A percentile compares a stretch with the other conserved stretches of the same genome.
phyloP scores from a whole-genome alignment of 1,140 invertebrate species.

The Zophobas atratus region DNA sequence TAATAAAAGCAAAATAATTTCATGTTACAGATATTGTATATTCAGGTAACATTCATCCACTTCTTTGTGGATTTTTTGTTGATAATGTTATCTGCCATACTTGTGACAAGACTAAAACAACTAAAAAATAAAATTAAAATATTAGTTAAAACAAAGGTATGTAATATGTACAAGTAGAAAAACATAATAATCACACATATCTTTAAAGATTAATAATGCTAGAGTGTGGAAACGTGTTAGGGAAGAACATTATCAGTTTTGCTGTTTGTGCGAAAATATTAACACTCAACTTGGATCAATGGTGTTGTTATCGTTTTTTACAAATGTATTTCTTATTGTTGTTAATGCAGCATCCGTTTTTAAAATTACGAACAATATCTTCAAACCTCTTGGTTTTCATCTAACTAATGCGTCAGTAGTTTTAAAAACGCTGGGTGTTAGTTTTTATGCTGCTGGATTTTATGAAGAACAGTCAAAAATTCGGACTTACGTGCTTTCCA shows the following conservation, averaged over 20 bases:
- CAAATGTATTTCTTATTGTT: not conserved
- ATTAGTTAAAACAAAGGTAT: not conserved
- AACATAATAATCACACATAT: too few relatives aligned
- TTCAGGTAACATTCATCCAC: not conserved
- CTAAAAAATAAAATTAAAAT: not conserved
- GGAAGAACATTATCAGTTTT: not conserved
- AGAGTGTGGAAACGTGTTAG: not conserved
- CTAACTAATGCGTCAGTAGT: too few relatives aligned
- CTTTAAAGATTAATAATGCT: not conserved
- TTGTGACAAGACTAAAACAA: not conserved
- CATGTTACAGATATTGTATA: not conserved
- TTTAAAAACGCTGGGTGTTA: not conserved
- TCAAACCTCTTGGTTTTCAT: not conserved
- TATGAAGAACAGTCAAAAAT: not conserved
- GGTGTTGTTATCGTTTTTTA: constrained; percentile 2
- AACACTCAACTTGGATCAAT: not conserved
- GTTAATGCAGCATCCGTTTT: not conserved
- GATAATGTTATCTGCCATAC: not conserved
- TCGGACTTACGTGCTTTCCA: not conserved
- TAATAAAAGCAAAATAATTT: not conserved
- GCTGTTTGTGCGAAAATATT: not conserved
- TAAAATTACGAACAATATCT: not conserved
- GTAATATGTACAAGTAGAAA: too few relatives aligned
- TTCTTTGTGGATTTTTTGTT: not conserved
- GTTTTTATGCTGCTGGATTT: not conserved